Percentiles rank a stretch among this genome's conserved stretches.
These are phyloP conservation scores for Brevimyrus niger DNA, from an alignment of 2,113 vertebrate genomes.

Conservation along the genomic window DNA sequence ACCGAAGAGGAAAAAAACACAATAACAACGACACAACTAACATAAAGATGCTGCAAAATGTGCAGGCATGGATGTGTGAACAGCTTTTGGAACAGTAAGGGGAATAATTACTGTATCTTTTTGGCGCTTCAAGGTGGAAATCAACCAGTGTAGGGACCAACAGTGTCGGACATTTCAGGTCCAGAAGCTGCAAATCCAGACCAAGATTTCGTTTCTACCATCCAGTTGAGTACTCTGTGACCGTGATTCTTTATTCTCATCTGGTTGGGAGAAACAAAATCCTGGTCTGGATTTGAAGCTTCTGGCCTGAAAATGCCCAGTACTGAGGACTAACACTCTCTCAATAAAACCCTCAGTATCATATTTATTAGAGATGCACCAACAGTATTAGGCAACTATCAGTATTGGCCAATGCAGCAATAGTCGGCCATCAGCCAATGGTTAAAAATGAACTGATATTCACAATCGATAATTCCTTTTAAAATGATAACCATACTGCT, in stretches of 20 bases:
- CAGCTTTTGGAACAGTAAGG: neutral
- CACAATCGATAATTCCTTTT: too few species aligned
- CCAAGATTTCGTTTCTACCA: too few species aligned
- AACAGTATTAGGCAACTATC: too few species aligned
- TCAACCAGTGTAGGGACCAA: neutral
- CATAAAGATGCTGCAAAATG: neutral
- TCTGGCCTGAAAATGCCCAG: neutral
- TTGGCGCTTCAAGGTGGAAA: neutral
- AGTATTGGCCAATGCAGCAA: too few species aligned
- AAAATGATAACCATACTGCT: too few species aligned
- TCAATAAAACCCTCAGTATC: neutral
- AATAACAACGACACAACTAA: neutral
- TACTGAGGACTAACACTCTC: neutral
- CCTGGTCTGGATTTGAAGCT: too few species aligned
- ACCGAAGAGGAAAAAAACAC: neutral
- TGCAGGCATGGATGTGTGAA: neutral
- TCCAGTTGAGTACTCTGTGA: too few species aligned
- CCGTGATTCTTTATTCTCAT: too few species aligned
- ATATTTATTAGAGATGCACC: neutral
- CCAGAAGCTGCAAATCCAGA: too few species aligned
- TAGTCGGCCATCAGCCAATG: too few species aligned
- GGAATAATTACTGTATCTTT: neutral
- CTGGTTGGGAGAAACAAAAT: too few species aligned
- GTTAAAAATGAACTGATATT: too few species aligned
- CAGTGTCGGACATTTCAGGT: neutral